Evolutionary conservation across 2,113 vertebrate species (phyloP).

Genomic region (Hirundichthys speculiger): DNA sequence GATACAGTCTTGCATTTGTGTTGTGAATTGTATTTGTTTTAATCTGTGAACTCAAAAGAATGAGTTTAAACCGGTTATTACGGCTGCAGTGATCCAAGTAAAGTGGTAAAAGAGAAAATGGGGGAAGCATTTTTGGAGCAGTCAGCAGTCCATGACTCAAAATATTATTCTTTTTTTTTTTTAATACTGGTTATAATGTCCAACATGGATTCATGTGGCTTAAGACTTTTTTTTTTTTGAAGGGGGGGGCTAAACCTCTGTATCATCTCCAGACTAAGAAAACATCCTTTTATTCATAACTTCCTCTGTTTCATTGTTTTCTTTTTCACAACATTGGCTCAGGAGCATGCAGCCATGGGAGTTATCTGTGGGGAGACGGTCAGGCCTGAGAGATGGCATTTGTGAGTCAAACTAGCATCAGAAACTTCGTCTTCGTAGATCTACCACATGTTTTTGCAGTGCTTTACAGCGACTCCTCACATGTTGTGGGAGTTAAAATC

Average conservation of each 20-base stretch:
- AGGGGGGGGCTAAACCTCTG: constrained; percentile 14
- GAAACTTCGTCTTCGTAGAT: not conserved
- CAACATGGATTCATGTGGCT: constrained; percentile 51
- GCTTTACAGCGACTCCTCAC: not conserved
- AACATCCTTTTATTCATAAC: constrained; percentile 55
- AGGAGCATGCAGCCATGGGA: not conserved
- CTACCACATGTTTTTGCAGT: not conserved
- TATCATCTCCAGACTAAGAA: constrained; percentile 54
- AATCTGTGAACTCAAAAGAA: constrained; percentile 3
- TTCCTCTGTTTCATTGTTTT: constrained; percentile 18
- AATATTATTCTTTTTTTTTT: constrained; percentile 27
- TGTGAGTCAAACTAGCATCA: not conserved
- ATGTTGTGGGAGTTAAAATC: not conserved
- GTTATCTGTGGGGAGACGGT: constrained; percentile 4
- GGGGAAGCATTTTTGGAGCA: constrained; percentile 9
- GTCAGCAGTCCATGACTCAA: constrained; percentile 15
- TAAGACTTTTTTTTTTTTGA: no score
- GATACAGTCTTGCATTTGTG: constrained; percentile 28
- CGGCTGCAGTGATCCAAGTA: not conserved
- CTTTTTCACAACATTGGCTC: constrained; percentile 4
- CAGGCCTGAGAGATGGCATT: constrained; percentile 11
- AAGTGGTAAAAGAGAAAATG: constrained; percentile 2
- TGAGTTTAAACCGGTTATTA: not conserved
- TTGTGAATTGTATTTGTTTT: constrained; percentile 15
- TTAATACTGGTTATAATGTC: constrained; percentile 37